Percentiles rank a stretch among this genome's conserved stretches.
These are phyloP conservation scores for Protonibea diacanthus DNA, from an alignment of 2,797 vertebrate species.

Conservation along the genomic window DNA sequence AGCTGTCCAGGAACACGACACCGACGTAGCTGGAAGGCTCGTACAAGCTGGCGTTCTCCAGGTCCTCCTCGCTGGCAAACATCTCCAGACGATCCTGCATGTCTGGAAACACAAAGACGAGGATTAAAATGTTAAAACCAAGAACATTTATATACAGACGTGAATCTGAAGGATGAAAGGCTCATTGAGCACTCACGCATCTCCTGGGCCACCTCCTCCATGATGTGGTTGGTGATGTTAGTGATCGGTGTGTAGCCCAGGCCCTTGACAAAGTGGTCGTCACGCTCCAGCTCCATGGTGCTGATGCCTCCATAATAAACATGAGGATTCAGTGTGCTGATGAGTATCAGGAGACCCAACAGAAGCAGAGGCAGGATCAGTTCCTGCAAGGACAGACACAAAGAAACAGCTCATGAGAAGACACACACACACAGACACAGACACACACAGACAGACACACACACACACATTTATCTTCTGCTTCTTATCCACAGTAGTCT, in stretches of 20 bases:
- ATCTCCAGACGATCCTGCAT: conserved; percentile 81
- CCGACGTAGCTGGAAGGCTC: conserved; percentile 88
- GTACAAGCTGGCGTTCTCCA: conserved; percentile 89
- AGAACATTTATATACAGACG: neutral
- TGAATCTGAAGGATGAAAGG: neutral
- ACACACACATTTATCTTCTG: neutral
- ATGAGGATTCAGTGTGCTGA: conserved; percentile 85
- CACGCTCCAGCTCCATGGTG: conserved; percentile 79
- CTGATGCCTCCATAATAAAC: conserved; percentile 82
- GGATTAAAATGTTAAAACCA: neutral
- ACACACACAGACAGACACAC: neutral
- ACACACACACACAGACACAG: conserved; percentile 9
- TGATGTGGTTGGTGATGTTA: conserved; percentile 88
- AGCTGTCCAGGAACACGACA: conserved; percentile 89
- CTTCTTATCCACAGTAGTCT: neutral
- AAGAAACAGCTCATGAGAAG: neutral
- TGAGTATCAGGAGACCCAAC: conserved; percentile 84
- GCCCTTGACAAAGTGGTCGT: conserved; percentile 68
- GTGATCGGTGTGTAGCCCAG: conserved; percentile 93
- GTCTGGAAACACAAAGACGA: conserved; percentile 58
- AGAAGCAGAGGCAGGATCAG: conserved; percentile 85
- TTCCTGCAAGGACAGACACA: conserved; percentile 72
- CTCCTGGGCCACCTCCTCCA: conserved; percentile 89
- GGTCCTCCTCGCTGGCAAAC: conserved; percentile 89
- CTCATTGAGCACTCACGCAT: conserved; percentile 75